Evolutionary conservation across 1,140 invertebrate genomes (phyloP).

Genomic region (Araneus ventricosus): DNA sequence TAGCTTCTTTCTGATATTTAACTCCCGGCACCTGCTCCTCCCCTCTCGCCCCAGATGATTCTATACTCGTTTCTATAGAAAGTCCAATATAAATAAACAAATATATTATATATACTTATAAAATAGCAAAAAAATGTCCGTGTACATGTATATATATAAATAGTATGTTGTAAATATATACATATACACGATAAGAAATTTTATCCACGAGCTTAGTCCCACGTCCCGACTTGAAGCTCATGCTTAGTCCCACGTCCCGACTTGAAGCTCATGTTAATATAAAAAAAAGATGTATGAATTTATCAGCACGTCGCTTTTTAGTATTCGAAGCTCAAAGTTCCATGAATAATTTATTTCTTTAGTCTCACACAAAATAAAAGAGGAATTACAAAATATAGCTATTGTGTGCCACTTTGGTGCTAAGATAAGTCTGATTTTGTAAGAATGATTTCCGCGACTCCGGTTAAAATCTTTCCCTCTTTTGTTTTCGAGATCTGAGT

Average conservation of each 20-base stretch:
- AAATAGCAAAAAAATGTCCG: constrained; percentile 53
- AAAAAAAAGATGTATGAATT: constrained; percentile 52
- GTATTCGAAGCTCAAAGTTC: constrained; percentile 64
- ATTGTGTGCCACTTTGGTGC: constrained; percentile 57
- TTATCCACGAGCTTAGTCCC: constrained; percentile 73
- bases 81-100: constrained; percentile 69
- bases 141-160: constrained; percentile 74
- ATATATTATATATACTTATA: constrained; percentile 72
- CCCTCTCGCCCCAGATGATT: constrained; percentile 55
- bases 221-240: too few species aligned
- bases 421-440: constrained; percentile 47
- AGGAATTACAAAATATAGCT: constrained; percentile 21
- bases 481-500: background rate
- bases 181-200: constrained; percentile 57
- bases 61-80: constrained; percentile 73
- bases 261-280: constrained; percentile 71
- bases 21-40: constrained; percentile 37
- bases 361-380: background rate
- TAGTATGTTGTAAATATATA: constrained; percentile 69
- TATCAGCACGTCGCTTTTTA: constrained; percentile 71
- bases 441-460: constrained; percentile 8
- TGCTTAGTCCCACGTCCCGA: constrained; percentile 72
- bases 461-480: constrained; percentile 2
- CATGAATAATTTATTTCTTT: constrained; percentile 39
- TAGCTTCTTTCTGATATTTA: constrained; percentile 70